phyloP scores from a whole-genome alignment of 2,113 vertebrate genomes.

The Boulengeromyrus knoepffleri region DNA sequence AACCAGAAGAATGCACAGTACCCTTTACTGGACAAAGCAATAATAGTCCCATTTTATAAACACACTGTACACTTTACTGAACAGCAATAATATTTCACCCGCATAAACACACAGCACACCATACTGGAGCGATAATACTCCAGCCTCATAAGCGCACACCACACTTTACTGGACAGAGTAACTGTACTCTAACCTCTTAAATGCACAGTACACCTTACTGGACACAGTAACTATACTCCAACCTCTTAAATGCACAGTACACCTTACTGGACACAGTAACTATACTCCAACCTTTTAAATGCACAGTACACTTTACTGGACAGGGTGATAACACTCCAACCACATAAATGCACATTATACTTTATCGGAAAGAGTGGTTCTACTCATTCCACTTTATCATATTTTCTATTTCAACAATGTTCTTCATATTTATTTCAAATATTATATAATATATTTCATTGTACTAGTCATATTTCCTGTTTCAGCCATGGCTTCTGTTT shows the following conservation, averaged over 20 bases:
- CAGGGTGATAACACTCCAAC: neutral
- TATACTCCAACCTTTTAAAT: neutral
- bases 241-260: neutral
- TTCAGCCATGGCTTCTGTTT: neutral
- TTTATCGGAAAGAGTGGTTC: neutral
- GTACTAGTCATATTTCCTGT: neutral
- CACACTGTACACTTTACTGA: neutral
- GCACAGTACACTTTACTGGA: neutral
- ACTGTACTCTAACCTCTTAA: neutral
- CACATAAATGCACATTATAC: neutral
- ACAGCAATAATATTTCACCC: neutral
- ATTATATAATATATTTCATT: neutral
- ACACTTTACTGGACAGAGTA: no score
- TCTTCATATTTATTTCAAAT: neutral
- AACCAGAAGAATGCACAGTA: neutral
- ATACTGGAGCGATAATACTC: neutral
- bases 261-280: neutral
- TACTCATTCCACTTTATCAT: neutral
- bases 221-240: no score
- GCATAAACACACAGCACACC: neutral
- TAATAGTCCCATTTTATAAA: neutral
- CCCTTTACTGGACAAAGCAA: neutral
- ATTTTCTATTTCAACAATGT: neutral
- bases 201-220: neutral
- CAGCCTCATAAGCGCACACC: no score